phyloP scores from a whole-genome alignment of 2,113 vertebrate species.

The Ia io region DNA sequence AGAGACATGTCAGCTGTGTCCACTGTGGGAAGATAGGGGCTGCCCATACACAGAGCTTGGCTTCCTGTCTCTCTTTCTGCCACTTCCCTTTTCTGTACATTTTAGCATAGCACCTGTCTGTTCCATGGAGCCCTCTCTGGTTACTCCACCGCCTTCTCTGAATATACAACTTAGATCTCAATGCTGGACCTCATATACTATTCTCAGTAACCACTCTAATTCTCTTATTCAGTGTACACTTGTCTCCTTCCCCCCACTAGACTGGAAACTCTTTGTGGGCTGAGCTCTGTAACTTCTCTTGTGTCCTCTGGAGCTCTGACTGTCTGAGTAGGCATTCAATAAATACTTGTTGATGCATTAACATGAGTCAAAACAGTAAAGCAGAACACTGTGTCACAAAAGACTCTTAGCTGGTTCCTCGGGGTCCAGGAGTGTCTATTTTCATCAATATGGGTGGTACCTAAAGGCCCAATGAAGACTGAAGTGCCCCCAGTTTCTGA shows the following conservation, averaged over 20 bases:
- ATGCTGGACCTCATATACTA: background rate
- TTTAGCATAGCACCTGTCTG: background rate
- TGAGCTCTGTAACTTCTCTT: background rate
- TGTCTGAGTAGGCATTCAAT: constrained; percentile 14
- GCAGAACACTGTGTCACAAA: background rate
- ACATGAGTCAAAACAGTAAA: constrained; percentile 7
- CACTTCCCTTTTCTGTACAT: background rate
- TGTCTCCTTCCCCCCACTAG: background rate
- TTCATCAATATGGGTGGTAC: background rate
- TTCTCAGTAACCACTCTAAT: background rate
- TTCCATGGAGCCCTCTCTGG: background rate
- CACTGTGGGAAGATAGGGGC: background rate
- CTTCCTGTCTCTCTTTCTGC: background rate
- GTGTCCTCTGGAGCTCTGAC: background rate
- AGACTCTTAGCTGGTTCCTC: background rate
- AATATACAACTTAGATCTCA: background rate
- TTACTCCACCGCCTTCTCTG: background rate
- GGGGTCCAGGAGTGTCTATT: background rate
- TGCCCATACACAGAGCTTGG: background rate
- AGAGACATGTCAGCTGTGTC: background rate
- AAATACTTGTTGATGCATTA: constrained; percentile 50
- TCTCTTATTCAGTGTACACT: background rate
- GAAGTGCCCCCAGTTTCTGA: background rate
- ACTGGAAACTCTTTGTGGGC: constrained; percentile 4
- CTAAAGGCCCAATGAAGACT: background rate